Evolutionary conservation across 1,140 invertebrate genomes (phyloP), one percentile per base, ranked within the genome.

Genomic region (Brachystomella parvula): DNA sequence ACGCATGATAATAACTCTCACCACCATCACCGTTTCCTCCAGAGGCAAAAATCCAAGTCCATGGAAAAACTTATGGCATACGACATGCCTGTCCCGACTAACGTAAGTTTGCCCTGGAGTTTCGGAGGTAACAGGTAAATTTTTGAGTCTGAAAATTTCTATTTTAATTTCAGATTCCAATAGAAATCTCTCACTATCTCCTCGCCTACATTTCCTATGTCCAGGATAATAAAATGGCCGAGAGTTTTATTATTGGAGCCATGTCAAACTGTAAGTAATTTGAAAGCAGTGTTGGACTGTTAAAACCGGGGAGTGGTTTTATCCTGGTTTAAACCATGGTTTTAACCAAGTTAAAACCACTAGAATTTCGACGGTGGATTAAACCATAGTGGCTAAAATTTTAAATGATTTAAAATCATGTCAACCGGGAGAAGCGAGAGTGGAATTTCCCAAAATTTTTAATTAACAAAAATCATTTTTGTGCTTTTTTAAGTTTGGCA

Each of bases 131-230:
- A 2, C 28, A 19, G 56, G 53, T 28, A n/a, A n/a, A n/a, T n/a
- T n/a, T n/a, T n/a, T 30, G 1, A 47, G 57, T 35, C 3, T 39
- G 17, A 63, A n/a, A 35, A 47, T 35, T 12, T 58, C 6, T 32
- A 3, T 0, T 29, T 28, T 24, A 30, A 0, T 30, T 53, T 15
- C 62, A 69, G 21, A 69, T 69, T 47, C 68, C 68, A 12, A 33
- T 69, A 21, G 68, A 69, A 49, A 2, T 66, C 9, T 61, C 58
- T 2, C 47, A 61, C 31, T 39, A 53, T 24, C 21, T 66, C 19
- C 19, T n/a, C 0, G 59, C 65, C 0, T 66, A 61, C n/a, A 61
- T 66, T 47, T 35, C 39, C 17, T 31, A 47, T 47, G 6, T 65
- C 3, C 57, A 56, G 12, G 64, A 49, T 24, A 47, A 24, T 6